These are phyloP conservation scores for Chiroxiphia lanceolata DNA, from an alignment of 2,797 vertebrate species.

Conservation along the genomic window DNA sequence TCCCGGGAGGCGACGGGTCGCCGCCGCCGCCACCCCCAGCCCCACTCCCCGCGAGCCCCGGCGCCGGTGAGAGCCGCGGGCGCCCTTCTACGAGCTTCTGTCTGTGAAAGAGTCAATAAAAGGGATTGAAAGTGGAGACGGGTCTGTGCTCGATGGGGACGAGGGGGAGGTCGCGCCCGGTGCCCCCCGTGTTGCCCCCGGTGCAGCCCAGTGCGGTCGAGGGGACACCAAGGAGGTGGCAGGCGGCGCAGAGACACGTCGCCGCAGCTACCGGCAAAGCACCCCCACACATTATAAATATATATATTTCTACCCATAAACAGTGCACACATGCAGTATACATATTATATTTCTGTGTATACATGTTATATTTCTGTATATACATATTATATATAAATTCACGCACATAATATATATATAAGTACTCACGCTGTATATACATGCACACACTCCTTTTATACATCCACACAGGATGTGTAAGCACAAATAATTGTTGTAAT, in stretches of 20 bases:
- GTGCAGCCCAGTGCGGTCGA: background rate
- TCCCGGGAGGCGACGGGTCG: background rate
- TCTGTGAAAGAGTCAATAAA: slow-evolving; percentile 75
- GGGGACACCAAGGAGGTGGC: background rate
- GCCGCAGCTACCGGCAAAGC: background rate
- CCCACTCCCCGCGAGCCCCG: background rate
- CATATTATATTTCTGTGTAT: background rate
- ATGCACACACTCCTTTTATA: background rate
- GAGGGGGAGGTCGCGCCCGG: background rate
- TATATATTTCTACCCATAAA: background rate
- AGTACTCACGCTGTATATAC: too few relatives aligned
- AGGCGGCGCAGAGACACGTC: background rate
- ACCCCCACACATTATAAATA: background rate
- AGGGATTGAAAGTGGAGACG: slow-evolving; percentile 51
- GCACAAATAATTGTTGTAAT: background rate
- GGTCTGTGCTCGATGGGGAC: background rate
- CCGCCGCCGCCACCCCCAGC: too few relatives aligned
- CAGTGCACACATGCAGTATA: fast-evolving
- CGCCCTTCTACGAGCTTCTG: slow-evolving; percentile 56
- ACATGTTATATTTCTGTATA: background rate
- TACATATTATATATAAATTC: background rate
- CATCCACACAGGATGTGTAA: fast-evolving
- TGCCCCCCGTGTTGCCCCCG: background rate
- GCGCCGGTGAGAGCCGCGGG: background rate
- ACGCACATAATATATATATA: too few relatives aligned